Conservation (phyloP, 2,113 vertebrate genomes). For the Leiothrix lutea region DNA sequence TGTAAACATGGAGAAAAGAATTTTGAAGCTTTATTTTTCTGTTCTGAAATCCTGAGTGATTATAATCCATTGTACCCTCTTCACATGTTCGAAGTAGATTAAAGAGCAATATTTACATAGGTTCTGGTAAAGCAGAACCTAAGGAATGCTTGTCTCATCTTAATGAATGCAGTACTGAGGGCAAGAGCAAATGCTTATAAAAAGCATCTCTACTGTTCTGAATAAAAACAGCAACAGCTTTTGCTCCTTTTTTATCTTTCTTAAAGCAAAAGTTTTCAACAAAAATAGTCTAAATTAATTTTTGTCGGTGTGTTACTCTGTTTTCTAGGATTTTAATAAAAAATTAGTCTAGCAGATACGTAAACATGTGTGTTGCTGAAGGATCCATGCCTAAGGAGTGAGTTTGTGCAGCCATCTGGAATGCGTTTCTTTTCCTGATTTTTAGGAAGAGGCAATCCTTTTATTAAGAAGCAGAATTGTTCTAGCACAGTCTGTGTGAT, state of each 20-base stretch:
- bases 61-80: neutral
- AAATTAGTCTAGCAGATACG: neutral
- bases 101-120: neutral
- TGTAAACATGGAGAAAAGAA: neutral
- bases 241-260: neutral
- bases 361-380: accelerated
- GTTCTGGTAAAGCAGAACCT: neutral
- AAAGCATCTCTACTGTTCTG: neutral
- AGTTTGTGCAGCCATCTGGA: neutral
- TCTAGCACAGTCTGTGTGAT: neutral
- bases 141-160: neutral
- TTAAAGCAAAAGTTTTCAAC: neutral
- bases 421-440: neutral
- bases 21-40: neutral
- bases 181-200: neutral
- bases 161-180: neutral
- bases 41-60: neutral
- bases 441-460: neutral
- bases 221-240: neutral
- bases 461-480: neutral
- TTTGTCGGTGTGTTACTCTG: neutral
- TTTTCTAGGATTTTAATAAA: neutral
- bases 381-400: neutral
- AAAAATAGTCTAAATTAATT: neutral
- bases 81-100: neutral